Evolutionary conservation across 2,113 vertebrate species (phyloP), one percentile per base, ranked within the genome.

Genomic region (Pipra filicauda): DNA sequence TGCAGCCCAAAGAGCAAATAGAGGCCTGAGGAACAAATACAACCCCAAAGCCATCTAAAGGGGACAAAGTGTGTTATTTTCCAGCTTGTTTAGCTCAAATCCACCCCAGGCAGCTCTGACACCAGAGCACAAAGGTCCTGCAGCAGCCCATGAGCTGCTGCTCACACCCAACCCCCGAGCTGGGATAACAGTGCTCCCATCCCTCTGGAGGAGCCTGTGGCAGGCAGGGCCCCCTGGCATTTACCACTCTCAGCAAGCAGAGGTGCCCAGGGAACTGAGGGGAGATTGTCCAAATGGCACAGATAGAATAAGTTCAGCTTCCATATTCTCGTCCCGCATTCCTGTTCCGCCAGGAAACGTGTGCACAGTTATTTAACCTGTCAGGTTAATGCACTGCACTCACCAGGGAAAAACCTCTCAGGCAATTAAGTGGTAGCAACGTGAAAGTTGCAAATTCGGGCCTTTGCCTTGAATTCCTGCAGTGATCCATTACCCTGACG

Each of bases 371-470:
- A 94, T 76, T 92, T 85, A 18, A 72, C n/a, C 59, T 61, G 84
- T 35, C 82, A 90, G 48, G 51, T 57, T 72, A 55, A 83, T 39
- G 79, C 87, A 72, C 54, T 27, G 49, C 11, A 12, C 33, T 80
- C 43, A 52, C 0, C 0, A 44, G 59, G 84, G 49, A 76, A 69
- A 85, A 86, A 2, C 33, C 64, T 65, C 76, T 1, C 0, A 73
- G 72, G 44, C 62, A 95, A 86, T 73, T 65, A 39, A 37, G 84
- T 1, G 4, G 41, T 39, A 80, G 76, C 72, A 80, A 39, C 2
- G 12, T 8, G 33, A 55, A 83, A 94, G 64, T 7, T 89, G 48
- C 72, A 73, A 86, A 94, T 91, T 55, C 52, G 12, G 80, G 72
- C 15, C 26, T 70, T 44, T 75, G 75, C 79, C 71, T 28, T 0